Evolutionary conservation across 2,113 vertebrate genomes (phyloP).

Genomic region (Crypturellus undulatus): DNA sequence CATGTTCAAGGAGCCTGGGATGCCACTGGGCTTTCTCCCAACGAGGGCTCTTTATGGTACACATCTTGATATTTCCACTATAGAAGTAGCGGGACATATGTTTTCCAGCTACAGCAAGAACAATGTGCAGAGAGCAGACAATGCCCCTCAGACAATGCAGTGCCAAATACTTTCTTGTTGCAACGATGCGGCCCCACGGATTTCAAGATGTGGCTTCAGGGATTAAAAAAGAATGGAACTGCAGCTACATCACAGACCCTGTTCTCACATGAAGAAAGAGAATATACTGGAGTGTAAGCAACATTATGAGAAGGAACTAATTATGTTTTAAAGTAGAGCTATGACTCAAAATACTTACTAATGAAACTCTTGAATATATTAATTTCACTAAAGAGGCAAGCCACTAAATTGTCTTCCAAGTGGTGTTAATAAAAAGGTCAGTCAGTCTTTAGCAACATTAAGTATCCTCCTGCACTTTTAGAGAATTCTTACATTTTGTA

Average conservation of each 20-base stretch:
- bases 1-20: neutral
- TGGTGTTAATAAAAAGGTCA: slow-evolving; percentile 60
- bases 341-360: slow-evolving; percentile 38
- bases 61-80: slow-evolving; percentile 22
- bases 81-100: slow-evolving; percentile 3
- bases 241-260: neutral
- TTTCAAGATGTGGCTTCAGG: slow-evolving; percentile 57
- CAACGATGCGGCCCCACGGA: slow-evolving; percentile 34
- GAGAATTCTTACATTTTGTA: slow-evolving; percentile 1
- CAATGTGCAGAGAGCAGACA: neutral
- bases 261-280: slow-evolving; percentile 6
- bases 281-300: neutral
- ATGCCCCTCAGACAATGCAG: neutral
- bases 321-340: slow-evolving; percentile 22
- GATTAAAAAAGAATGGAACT: slow-evolving; percentile 36
- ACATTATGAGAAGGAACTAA: neutral
- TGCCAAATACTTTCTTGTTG: slow-evolving; percentile 4
- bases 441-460: slow-evolving; percentile 20
- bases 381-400: slow-evolving; percentile 57
- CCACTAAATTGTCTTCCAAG: slow-evolving; percentile 27
- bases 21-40: accelerated
- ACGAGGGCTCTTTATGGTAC: neutral
- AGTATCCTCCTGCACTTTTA: slow-evolving; percentile 19
- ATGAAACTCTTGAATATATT: slow-evolving; percentile 39
- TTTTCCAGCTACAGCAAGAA: slow-evolving; percentile 38